Evolutionary conservation across 2,113 vertebrate species (phyloP), one percentile per base, ranked within the genome.

Genomic region (Crypturellus undulatus): DNA sequence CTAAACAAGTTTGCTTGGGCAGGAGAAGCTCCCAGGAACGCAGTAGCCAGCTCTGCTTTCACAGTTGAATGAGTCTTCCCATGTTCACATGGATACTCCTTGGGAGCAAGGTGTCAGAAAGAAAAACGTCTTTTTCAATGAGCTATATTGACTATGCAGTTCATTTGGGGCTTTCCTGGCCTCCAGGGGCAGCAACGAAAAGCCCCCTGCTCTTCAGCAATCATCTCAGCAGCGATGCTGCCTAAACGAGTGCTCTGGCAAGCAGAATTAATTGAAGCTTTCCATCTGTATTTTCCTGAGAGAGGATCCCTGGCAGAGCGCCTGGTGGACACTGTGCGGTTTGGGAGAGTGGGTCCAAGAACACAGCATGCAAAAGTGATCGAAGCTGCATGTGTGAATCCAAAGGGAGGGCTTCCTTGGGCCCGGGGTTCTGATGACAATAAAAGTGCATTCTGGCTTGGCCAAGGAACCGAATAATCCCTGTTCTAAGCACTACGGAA

Each of bases 261-360:
- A 89, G 79, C 83, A 89, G 92, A 78, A 92, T 84, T 85, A 80
- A 86, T 93, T 79, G 72, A 77, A 90, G 62, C 52, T 93, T 91
- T 86, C 77, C 65, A 88, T 83, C 90, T 94, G 89, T 77, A 25
- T 75, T 91, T 92, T 92, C 72, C 49, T 79, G 72, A 91, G 65
- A 80, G 60, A 76, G 47, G 17, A 40, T 89, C 64, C 81, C 28
- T 84, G 90, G 83, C 92, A 47, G 51, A 70, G 34, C 56, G 68
- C 90, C 88, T 1, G 1, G 47, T 20, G 86, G 52, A 51, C 17
- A 0, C 79, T 88, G 63, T 59, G 56, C 56, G 80, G 18, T 56
- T 94, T 0, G 2, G 60, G 83, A 83, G 24, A 84, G 51, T 0
- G 0, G 5, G 69, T 78, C 90, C 92, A 93, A 86, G 73, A 92